Evolutionary conservation across 1,140 invertebrate species (phyloP), one percentile per base, ranked within the genome.

Genomic region (Teleogryllus occipitalis): DNA sequence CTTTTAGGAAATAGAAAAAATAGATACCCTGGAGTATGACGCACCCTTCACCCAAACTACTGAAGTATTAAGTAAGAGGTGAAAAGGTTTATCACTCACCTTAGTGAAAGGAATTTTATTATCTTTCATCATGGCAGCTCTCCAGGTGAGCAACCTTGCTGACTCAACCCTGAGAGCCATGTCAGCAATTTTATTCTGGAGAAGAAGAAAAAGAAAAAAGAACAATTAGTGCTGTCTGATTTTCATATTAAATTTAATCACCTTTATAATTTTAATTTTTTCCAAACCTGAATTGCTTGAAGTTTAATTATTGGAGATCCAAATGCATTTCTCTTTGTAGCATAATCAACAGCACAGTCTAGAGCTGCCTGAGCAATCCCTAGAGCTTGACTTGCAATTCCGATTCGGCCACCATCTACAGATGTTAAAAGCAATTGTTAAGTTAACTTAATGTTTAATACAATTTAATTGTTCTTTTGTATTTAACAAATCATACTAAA

Each of bases 261-360:
- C 7, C 10, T 65, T 65, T 14, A 65, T 65, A 65, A 65, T 14
- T 18, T 18, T 65, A 65, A 65, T 10, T 10, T 65, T 14, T 14
- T 82, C 76, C 39, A 22, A 80, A 83, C 83, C 87, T 98, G 96
- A 82, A 98, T 97, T 7, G 91, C 86, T 87, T 98, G 96, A 73
- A 97, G 84, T 85, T 97, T 97, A 12, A 92, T 86, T 75, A 98
- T 96, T 0, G 96, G 91, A 81, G 92, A 90, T 4, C 95, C 96
- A 87, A 98, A 98, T 1, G 96, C 94, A 80, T 90, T 89, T 82
- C 97, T 90, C 85, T 98, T 97, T 8, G 91, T 88, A 0, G 96
- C 94, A 88, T 98, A 99, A 77, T 98, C 95, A 21, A 96, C 89
- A 10, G 97, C 97, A 85, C 96, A 93, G 84, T 98, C 97, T 47